Conservation (phyloP, 2,888 invertebrate species). For the Eueremaeus valkanovi region DNA sequence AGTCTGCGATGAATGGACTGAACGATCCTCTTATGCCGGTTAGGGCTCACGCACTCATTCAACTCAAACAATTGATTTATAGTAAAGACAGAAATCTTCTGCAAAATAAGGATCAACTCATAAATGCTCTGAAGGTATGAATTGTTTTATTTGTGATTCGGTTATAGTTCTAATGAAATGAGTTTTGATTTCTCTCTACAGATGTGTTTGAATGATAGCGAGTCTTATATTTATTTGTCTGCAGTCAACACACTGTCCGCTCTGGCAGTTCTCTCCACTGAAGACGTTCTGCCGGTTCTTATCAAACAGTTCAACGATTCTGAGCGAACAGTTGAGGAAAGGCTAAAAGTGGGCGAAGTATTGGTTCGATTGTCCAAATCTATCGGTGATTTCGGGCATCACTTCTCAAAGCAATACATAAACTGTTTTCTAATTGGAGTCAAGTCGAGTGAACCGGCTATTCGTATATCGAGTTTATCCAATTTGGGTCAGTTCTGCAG, state of each 20-base stretch:
- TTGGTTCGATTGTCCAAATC: constrained; percentile 36
- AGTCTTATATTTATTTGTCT: constrained; percentile 75
- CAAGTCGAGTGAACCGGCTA: constrained; percentile 66
- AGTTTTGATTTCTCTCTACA: constrained; percentile 52
- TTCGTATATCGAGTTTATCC: constrained; percentile 75
- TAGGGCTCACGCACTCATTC: constrained; percentile 72
- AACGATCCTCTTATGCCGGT: constrained; percentile 71
- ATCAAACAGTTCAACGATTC: constrained; percentile 62
- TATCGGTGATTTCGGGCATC: constrained; percentile 66
- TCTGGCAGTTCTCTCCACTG: constrained; percentile 64
- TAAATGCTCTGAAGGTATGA: constrained; percentile 67
- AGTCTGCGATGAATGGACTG: constrained; percentile 64
- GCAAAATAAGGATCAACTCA: constrained; percentile 63
- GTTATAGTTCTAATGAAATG: constrained; percentile 16
- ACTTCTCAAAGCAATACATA: constrained; percentile 65
- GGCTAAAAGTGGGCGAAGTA: constrained; percentile 42
- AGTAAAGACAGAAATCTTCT: constrained; percentile 62
- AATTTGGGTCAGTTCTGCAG: constrained; percentile 76
- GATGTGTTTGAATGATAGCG: constrained; percentile 70
- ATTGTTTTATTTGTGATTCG: constrained; percentile 50
- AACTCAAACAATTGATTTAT: constrained; percentile 67
- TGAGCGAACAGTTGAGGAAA: constrained; percentile 46
- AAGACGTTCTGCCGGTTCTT: constrained; percentile 64
- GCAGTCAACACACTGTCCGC: constrained; percentile 71
- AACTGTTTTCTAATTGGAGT: constrained; percentile 67